phyloP scores from a whole-genome alignment of 2,888 invertebrate genomes.

The Mythimna pallens region DNA sequence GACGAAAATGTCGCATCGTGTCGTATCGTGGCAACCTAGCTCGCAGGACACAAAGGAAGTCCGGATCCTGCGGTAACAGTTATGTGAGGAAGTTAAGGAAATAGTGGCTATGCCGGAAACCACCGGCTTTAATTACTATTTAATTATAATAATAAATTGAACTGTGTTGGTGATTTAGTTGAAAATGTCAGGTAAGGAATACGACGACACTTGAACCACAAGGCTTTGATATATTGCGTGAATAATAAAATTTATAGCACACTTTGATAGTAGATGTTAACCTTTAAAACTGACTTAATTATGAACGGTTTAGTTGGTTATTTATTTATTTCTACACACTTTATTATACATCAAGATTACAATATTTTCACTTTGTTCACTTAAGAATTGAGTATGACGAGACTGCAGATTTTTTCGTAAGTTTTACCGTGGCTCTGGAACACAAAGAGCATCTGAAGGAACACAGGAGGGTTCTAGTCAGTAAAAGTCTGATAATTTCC shows the following conservation, averaged over 20 bases:
- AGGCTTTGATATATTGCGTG: background rate
- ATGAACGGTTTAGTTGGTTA: background rate
- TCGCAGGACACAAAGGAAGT: constrained; percentile 68
- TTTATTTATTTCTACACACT: background rate
- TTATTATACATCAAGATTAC: too few species aligned
- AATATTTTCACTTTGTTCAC: background rate
- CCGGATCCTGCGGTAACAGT: constrained; percentile 56
- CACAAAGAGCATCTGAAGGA: too few species aligned
- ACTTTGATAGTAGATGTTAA: background rate
- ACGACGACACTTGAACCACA: background rate
- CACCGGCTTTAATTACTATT: constrained; percentile 1
- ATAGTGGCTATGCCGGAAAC: constrained; percentile 12
- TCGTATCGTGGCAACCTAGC: constrained; percentile 84
- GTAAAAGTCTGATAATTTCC: too few species aligned
- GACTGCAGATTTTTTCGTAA: too few species aligned
- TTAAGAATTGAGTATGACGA: too few species aligned
- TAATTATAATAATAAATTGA: constrained; percentile 18
- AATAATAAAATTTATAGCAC: background rate
- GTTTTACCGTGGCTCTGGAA: too few species aligned
- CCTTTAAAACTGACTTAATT: background rate
- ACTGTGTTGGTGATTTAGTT: constrained; percentile 25
- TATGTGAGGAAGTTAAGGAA: constrained; percentile 2
- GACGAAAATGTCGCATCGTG: constrained; percentile 83
- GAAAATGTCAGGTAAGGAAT: constrained; percentile 58
- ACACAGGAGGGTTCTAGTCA: too few species aligned